Evolutionary conservation across 1,140 invertebrate genomes (phyloP), one percentile per base, ranked within the genome.

Genomic region (Protaetia brevitarsis): DNA sequence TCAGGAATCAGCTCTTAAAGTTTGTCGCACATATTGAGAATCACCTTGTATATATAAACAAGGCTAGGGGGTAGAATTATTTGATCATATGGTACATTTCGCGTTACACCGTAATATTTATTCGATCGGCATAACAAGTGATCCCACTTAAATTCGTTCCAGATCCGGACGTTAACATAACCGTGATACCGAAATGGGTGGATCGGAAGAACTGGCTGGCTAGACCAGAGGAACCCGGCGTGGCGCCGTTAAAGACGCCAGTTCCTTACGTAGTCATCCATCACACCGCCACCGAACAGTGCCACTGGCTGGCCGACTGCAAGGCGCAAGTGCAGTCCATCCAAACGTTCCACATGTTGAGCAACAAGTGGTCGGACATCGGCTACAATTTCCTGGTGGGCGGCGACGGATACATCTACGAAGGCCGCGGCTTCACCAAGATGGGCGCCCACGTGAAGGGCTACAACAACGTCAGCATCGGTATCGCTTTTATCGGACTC

Each of bases 401-500:
- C 76, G 77, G 30, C 16, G 89, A 91, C 73, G 88, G 88, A 0
- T 82, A 82, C 1, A 84, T 85, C 0, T 91, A 89, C 77, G 84
- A 84, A 74, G 89, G 84, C 2, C 77, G 87, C 37, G 86, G 84
- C 13, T 88, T 85, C 85, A 77, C 80, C n/a, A 65, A 65, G 2
- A 72, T 79, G 5, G 86, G 86, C 0, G 80, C 84, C 1, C 85
- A 87, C 69, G 81, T 85, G 0, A 67, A 69, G 0, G 80, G 81
- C 0, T 89, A 88, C 69, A 90, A 92, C 72, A 69, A 69, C 3
- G 84, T 79, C 56, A 84, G 85, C 29, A 81, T 89, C 23, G 88
- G 86, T 29, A 86, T 91, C 37, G 85, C 82, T 2, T 85, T 91
- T 61, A 86, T 93, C 63, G 90, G 90, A 0, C 84, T 82, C 3